Evolutionary conservation across 2,888 invertebrate species (phyloP), one percentile per base, ranked within the genome.

Genomic region (Philereme transversata): DNA sequence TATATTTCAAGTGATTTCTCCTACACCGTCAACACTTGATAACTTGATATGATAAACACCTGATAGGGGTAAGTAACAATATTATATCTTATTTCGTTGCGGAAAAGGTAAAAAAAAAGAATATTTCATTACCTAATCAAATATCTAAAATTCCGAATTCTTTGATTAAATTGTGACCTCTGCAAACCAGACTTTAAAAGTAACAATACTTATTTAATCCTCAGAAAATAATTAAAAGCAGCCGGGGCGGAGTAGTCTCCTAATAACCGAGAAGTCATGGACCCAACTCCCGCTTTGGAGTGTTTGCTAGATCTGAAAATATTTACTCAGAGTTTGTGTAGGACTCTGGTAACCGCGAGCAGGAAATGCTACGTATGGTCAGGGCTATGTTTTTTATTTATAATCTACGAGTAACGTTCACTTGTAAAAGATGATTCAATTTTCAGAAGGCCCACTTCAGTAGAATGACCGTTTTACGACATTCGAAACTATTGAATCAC

Each of bases 401-500:
- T 49, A 48, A 34, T 38, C 41, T 5, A n/a, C n/a, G n/a, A n/a
- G n/a, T n/a, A n/a, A 22, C n/a, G 10, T 43, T 48, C 7, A 46
- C 11, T 35, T 22, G 22, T 22, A 22, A 22, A 22, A 22, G 34
- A 52, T 57, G 60, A 53, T 47, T 50, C 52, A 63, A 40, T 46
- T 62, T 53, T 57, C 11, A 41, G 49, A 49, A 56, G 52, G 22
- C 38, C 50, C 43, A 60, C 60, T 57, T 56, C 40, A 50, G 46
- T 36, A 50, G 40, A 59, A 55, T 51, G 22, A 48, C 44, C 57
- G 40, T 41, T 64, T 64, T 57, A 60, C 57, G 60, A 61, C 54
- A 48, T 52, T 60, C 51, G 45, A 34, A 48, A 40, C 51, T 48
- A 54, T 57, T 64, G 64, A 60, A 61, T 57, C 57, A 60, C 44